Evolutionary conservation across 2,797 vertebrate genomes (phyloP).

Genomic region (Lacerta agilis): DNA sequence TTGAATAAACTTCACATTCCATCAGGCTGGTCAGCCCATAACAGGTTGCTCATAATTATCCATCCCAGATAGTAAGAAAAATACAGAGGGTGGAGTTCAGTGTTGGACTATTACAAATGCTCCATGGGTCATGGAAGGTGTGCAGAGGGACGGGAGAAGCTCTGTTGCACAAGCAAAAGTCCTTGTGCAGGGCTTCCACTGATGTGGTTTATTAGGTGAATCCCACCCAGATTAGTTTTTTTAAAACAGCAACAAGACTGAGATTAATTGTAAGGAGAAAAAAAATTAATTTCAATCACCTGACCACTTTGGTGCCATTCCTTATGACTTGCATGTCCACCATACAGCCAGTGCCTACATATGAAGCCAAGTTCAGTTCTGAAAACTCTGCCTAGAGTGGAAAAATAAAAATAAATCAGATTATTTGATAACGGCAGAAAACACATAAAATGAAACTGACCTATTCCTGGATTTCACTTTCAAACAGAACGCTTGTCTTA

Average conservation of each 20-base stretch:
- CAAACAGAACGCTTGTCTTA: conserved; percentile 16
- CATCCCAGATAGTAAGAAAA: neutral
- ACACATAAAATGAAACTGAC: neutral
- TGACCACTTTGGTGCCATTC: conserved; percentile 91
- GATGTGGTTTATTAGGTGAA: no score
- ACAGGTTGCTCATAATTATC: neutral
- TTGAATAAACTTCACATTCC: neutral
- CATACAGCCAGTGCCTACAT: conserved; percentile 89
- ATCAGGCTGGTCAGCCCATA: neutral
- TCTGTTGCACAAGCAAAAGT: no score
- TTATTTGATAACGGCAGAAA: conserved; percentile 29
- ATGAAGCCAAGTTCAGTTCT: conserved; percentile 93
- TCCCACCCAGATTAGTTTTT: neutral
- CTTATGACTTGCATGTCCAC: conserved; percentile 94
- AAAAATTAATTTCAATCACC: conserved; percentile 77
- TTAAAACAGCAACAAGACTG: neutral
- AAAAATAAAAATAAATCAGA: conserved; percentile 30
- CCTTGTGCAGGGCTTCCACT: no score
- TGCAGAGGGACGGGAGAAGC: neutral
- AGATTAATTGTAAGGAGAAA: neutral
- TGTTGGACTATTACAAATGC: neutral
- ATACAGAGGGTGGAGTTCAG: no score
- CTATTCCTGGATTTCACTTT: neutral
- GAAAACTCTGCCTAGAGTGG: conserved; percentile 91
- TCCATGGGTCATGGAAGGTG: neutral